A percentile compares a stretch with the other conserved stretches of the same genome.
Evolutionary conservation across 2,113 vertebrate species (phyloP).

Genomic region (Rallus limicola): DNA sequence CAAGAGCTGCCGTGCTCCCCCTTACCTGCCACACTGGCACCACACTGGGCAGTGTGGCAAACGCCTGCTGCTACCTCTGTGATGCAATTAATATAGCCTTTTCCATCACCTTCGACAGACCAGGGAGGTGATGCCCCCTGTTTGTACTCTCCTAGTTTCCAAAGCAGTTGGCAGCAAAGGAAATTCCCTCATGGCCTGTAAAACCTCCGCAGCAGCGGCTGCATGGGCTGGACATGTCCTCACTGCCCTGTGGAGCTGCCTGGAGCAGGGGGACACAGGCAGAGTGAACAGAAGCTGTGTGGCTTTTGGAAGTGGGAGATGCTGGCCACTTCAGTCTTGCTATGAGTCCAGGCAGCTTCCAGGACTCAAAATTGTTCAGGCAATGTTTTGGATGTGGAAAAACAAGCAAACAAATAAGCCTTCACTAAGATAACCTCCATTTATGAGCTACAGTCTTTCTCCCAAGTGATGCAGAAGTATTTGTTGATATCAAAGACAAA

Average conservation of each 20-base stretch:
- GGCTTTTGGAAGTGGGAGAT: not conserved
- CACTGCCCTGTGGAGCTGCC: not conserved
- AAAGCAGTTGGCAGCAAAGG: not conserved
- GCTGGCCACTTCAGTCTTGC: not conserved
- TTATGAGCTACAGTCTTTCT: not conserved
- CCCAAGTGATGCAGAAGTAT: not conserved
- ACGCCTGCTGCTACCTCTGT: fast-evolving
- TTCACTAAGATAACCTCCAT: not conserved
- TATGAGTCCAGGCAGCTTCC: not conserved
- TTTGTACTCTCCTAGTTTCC: not conserved
- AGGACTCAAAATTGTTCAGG: not conserved
- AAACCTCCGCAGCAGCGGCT: not conserved
- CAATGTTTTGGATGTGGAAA: not conserved
- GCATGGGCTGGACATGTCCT: fast-evolving
- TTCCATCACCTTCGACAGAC: not conserved
- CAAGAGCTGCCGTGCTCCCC: fast-evolving
- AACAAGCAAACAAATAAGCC: too few relatives aligned
- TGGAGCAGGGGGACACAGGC: not conserved
- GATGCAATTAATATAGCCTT: not conserved
- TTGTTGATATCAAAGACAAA: not conserved
- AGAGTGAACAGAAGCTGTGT: fast-evolving
- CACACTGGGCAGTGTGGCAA: fast-evolving
- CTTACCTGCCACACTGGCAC: not conserved
- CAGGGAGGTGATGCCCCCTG: too few relatives aligned
- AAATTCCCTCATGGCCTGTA: not conserved